Conservation (phyloP, 2,888 invertebrate genomes). For the Autographa gamma region DNA sequence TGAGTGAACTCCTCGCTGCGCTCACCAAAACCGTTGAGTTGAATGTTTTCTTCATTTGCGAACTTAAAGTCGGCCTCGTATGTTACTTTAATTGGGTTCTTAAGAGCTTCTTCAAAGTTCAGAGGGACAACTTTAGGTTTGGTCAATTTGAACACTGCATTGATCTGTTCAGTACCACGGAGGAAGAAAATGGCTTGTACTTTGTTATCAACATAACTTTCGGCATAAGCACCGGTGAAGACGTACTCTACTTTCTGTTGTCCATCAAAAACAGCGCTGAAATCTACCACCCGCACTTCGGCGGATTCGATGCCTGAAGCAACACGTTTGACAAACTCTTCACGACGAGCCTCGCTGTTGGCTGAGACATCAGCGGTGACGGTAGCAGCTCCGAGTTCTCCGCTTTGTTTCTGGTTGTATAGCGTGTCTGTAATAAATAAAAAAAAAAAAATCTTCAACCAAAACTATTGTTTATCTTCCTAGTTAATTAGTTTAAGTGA, state of each 20-base stretch:
- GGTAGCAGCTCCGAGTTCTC: slow-evolving; percentile 68
- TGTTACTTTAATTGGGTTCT: slow-evolving; percentile 83
- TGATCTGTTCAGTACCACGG: slow-evolving; percentile 79
- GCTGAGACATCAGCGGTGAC: slow-evolving; percentile 70
- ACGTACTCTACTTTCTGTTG: slow-evolving; percentile 83
- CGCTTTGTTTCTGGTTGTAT: slow-evolving; percentile 72
- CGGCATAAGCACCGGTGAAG: slow-evolving; percentile 86
- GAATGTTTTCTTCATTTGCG: slow-evolving; percentile 82
- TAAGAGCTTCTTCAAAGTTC: slow-evolving; percentile 87
- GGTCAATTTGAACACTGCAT: slow-evolving; percentile 78
- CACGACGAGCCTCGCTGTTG: slow-evolving; percentile 83
- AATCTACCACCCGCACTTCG: slow-evolving; percentile 84
- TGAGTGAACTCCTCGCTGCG: slow-evolving; percentile 85
- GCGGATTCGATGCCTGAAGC: slow-evolving; percentile 87
- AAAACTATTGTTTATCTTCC: too few species aligned
- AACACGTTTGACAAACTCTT: slow-evolving; percentile 86
- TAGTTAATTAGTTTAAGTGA: too few species aligned
- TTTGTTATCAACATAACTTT: slow-evolving; percentile 88
- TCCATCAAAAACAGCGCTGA: slow-evolving; percentile 87
- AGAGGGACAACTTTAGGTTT: slow-evolving; percentile 85
- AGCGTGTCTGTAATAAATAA: slow-evolving; percentile 66
- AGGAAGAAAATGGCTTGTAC: slow-evolving; percentile 85
- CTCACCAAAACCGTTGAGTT: slow-evolving; percentile 79
- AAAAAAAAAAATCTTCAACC: background rate
- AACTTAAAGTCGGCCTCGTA: slow-evolving; percentile 84